A percentile compares a stretch with the other conserved stretches of the same genome.
Conservation (phyloP, 2,113 vertebrate genomes). For the Myodes glareolus region DNA sequence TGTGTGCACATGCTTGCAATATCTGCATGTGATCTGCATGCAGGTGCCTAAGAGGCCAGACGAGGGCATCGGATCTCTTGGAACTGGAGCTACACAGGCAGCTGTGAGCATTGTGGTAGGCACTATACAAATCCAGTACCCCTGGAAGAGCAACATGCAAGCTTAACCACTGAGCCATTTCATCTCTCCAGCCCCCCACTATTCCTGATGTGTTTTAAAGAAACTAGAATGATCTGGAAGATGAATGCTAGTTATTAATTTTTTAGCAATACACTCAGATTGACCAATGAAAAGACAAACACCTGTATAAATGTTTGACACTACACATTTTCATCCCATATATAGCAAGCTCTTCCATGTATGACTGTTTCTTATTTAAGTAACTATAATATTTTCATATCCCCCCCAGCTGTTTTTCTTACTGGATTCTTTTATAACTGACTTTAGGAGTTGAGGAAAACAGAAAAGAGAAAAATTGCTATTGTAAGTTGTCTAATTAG, state of each 20-base stretch:
- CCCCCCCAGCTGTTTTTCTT: not conserved
- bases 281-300: constrained; percentile 33
- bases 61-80: not conserved
- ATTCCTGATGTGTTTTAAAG: not conserved
- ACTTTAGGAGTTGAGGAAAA: not conserved
- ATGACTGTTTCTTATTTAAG: not conserved
- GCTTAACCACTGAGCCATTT: not conserved
- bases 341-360: not conserved
- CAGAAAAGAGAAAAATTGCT: not conserved
- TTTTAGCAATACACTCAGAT: constrained; percentile 3
- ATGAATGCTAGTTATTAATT: constrained; percentile 39
- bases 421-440: constrained; percentile 12
- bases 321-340: constrained; percentile 34
- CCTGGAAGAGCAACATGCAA: not conserved
- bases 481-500: not conserved
- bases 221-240: constrained; percentile 24
- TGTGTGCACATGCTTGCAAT: not conserved
- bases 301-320: not conserved
- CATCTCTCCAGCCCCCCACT: not conserved
- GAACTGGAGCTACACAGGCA: not conserved
- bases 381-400: constrained; percentile 1
- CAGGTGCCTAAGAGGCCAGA: not conserved
- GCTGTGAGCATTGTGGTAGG: not conserved
- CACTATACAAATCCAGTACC: not conserved
- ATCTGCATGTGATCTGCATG: not conserved